Evolutionary conservation across 1,140 invertebrate genomes (phyloP).

Genomic region (Ips nitidus): DNA sequence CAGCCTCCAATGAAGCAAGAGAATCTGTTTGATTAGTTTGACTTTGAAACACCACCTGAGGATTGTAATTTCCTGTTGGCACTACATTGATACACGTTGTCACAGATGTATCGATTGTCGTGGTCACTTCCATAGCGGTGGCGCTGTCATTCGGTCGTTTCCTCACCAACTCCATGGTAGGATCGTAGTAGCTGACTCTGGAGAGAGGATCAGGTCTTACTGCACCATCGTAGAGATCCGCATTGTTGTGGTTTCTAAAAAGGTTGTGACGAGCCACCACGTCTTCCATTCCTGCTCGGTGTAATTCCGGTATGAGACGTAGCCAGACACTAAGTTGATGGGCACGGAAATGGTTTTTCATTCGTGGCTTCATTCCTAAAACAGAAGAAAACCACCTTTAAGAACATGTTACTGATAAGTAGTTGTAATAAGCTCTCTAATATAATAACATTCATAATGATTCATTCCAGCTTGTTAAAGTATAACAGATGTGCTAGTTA

Average conservation of each 20-base stretch:
- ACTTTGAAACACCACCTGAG: slow-evolving; percentile 58
- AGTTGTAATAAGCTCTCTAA: too few relatives aligned
- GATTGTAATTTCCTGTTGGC: slow-evolving; percentile 57
- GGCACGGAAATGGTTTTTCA: slow-evolving; percentile 92
- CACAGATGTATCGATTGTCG: slow-evolving; percentile 60
- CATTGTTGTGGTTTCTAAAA: slow-evolving; percentile 79
- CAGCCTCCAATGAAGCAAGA: slow-evolving; percentile 73
- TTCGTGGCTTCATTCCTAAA: slow-evolving; percentile 82
- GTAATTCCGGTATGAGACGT: slow-evolving; percentile 88
- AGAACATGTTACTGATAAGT: too few relatives aligned
- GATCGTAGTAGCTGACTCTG: slow-evolving; percentile 59
- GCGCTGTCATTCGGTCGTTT: slow-evolving; percentile 57
- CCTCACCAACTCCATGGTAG: slow-evolving; percentile 60
- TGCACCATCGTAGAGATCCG: slow-evolving; percentile 76
- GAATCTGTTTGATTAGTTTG: slow-evolving; percentile 66
- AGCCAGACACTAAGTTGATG: slow-evolving; percentile 94
- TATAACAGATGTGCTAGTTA: too few relatives aligned
- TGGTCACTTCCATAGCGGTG: slow-evolving; percentile 56
- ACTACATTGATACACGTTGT: slow-evolving; percentile 61
- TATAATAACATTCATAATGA: too few relatives aligned
- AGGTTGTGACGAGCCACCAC: slow-evolving; percentile 81
- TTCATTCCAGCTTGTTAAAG: too few relatives aligned
- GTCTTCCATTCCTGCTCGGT: slow-evolving; percentile 85
- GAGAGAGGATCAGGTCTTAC: slow-evolving; percentile 77
- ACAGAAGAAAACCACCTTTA: slow-evolving; percentile 20